Evolutionary conservation across 2,888 invertebrate genomes (phyloP), one percentile per base, ranked within the genome.

Genomic region (Lycocerus yunnanus): DNA sequence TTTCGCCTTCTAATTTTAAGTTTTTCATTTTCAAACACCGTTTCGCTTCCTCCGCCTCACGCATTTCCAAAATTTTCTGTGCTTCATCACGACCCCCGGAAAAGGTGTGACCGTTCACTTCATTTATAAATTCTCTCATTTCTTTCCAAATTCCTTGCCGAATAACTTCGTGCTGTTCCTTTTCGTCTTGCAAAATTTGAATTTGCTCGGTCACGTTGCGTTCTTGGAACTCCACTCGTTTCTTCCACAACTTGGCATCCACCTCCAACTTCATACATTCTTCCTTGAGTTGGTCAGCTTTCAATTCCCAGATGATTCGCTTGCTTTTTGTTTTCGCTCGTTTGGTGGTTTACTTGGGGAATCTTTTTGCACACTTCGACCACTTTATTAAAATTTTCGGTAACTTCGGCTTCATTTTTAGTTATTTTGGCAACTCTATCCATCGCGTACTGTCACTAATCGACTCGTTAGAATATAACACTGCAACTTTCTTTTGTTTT

Each of bases 1-100:
- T 60, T 65, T 78, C 71, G 4, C 79, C 78, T 75, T 78, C 71
- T 27, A 80, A 18, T 74, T 78, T 73, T 24, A 76, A 71, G 20
- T 76, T 70, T 1, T 66, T 27, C 20, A 60, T 69, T 16, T 58
- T 66, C 1, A 59, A 10, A 4, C 11, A 2, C 15, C 18, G 58
- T 9, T 15, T 70, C 21, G 21, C 15, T 61, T 66, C 69, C 15
- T 13, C 67, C 3, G n/a, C 14, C 0, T 16, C 15, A 0, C 68
- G 65, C n/a, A 9, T 61, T 68, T 67, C 14, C 18, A 65, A 15
- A 65, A 14, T n/a, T n/a, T n/a, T 14, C 20, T 9, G 21, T 10
- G 14, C 18, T 65, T 13, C 10, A 0, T 20, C 14, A 1, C 18
- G 14, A 13, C 14, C 14, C 8, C 14, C 21, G 3, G n/a, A n/a